Evolutionary conservation across 2,888 invertebrate genomes (phyloP).

Genomic region (Griposia aprilina): DNA sequence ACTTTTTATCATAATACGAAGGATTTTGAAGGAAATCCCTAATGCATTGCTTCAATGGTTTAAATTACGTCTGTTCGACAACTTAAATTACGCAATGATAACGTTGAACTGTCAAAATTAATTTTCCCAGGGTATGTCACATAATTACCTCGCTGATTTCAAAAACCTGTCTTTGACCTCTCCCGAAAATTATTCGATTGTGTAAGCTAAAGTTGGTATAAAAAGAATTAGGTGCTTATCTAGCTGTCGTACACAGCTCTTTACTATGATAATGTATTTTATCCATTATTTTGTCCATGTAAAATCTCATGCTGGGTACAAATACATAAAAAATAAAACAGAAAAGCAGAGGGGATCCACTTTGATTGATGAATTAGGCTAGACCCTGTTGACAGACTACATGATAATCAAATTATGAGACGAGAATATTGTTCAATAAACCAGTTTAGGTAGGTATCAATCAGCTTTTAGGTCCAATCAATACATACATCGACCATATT

Average conservation of each 20-base stretch:
- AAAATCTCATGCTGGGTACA: slow-evolving; percentile 53
- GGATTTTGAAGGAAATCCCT: neutral
- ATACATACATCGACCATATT: neutral
- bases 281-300: slow-evolving; percentile 39
- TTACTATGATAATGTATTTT: neutral
- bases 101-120: neutral
- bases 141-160: too few relatives aligned
- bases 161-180: neutral
- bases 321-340: slow-evolving; percentile 27
- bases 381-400: slow-evolving; percentile 48
- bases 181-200: neutral
- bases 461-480: neutral
- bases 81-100: neutral
- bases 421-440: slow-evolving; percentile 26
- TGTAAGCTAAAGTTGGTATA: neutral
- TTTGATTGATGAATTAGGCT: slow-evolving; percentile 56
- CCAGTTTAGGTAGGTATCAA: neutral
- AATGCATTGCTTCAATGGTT: neutral
- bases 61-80: neutral
- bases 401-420: slow-evolving; percentile 57
- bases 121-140: too few relatives aligned
- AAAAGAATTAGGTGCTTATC: neutral
- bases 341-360: slow-evolving; percentile 17
- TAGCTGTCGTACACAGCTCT: neutral
- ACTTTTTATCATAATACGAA: neutral